Percentiles rank a stretch among this genome's conserved stretches.
Evolutionary conservation across 2,888 invertebrate species (phyloP).

Genomic region (Sisyra nigra): DNA sequence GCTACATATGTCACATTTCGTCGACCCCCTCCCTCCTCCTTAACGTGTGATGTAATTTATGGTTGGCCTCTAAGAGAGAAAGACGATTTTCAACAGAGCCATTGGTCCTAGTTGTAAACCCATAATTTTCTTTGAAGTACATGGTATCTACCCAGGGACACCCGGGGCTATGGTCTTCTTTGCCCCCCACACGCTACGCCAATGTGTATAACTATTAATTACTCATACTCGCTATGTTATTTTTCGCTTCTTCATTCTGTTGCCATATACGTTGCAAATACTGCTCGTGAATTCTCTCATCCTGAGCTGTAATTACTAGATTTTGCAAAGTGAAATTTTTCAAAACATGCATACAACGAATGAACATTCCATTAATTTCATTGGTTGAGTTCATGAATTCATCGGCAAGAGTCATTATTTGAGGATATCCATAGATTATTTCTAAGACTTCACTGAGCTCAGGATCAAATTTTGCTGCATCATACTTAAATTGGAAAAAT

Average conservation of each 20-base stretch:
- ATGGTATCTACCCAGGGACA: too few relatives aligned
- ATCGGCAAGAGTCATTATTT: neutral
- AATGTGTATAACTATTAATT: neutral
- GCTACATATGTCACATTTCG: too few relatives aligned
- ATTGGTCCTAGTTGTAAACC: too few relatives aligned
- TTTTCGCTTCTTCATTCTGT: slow-evolving; percentile 26
- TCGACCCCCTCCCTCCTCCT: too few relatives aligned
- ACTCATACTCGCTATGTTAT: slow-evolving; percentile 26
- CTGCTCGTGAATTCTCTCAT: slow-evolving; percentile 29
- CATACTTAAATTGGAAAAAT: too few relatives aligned
- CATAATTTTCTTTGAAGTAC: too few relatives aligned
- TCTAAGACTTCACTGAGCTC: slow-evolving; percentile 1
- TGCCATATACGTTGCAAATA: slow-evolving; percentile 28
- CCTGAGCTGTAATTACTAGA: slow-evolving; percentile 30
- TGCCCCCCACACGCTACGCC: too few relatives aligned
- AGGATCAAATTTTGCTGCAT: slow-evolving; percentile 1
- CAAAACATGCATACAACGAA: slow-evolving; percentile 23
- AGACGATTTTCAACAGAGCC: too few relatives aligned
- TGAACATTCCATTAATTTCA: slow-evolving; percentile 7
- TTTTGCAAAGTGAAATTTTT: slow-evolving; percentile 27
- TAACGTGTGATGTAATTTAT: too few relatives aligned
- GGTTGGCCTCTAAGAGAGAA: too few relatives aligned
- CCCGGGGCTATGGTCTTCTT: too few relatives aligned
- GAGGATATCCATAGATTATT: neutral
- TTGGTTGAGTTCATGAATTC: neutral